Base-by-base conservation (phyloP, 2,888 invertebrate genomes). In the Ochropacha duplaris region DNA sequence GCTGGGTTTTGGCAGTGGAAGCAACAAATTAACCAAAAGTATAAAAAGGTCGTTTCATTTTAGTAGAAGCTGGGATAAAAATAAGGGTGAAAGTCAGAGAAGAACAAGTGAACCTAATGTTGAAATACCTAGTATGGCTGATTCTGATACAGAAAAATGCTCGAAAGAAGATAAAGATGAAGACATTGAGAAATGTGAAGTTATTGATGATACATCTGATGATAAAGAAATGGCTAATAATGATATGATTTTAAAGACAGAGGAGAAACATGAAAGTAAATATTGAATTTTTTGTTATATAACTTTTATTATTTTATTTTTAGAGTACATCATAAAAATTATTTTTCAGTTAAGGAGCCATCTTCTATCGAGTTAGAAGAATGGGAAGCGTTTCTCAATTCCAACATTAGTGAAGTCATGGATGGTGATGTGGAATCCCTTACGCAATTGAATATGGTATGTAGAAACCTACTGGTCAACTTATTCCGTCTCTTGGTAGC, bases 301-400 rank as follows among this genome's bases (percentile, higher is more conserved):
- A 44, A 22, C 19, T 5, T 39, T 56, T 49, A 54, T 22, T 31
- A 56, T 6, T 26, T 16, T 52, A 24, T 44, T 24, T 61, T 62
- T 6, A 44, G 49, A 14, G n/a, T 39, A 39, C 16, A 36, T 31
- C 1, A 31, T 12, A 58, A 9, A 52, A 1, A n/a, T n/a, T n/a
- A n/a, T n/a, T 62, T 83, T 76, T 14, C 80, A 92, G 91, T 82
- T 11, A 90, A 88, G 68, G 90, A 90, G 72, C 94, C 94, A 50
- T 93, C 94, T 2, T 95, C 96, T 3, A 96, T 97, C 60, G 97
- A 97, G 82, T 94, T 96, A 66, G 97, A 97, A 65, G 97, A 98
- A 84, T 97, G 97, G 97, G 92, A 97, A 64, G 97, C 96, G 0
- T 98, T 97, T 83, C 86, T 98, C 0, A 95, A 96, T 73, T 95